Conservation (phyloP, 2,113 vertebrate species). For the Callaeas wilsoni region DNA sequence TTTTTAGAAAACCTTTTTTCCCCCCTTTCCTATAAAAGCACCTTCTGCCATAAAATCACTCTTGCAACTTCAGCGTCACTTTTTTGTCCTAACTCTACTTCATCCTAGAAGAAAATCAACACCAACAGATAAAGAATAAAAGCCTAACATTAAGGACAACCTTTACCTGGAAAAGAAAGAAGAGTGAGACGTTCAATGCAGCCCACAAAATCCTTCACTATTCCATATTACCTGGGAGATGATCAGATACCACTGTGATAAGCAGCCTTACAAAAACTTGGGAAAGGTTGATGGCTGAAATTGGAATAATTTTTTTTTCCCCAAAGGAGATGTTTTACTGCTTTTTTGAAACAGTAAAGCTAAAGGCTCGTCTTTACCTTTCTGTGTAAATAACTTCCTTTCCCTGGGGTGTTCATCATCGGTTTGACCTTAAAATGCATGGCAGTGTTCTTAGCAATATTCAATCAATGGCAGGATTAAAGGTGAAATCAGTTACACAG, state of each 20-base stretch:
- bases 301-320: not conserved
- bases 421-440: conserved; percentile 64
- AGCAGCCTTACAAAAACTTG: conserved; percentile 16
- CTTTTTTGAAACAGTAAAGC: conserved; percentile 8
- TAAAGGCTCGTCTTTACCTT: conserved; percentile 27
- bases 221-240: not conserved
- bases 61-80: not conserved
- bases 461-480: conserved; percentile 74
- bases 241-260: conserved; percentile 2
- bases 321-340: conserved; percentile 26
- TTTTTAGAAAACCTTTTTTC: not conserved
- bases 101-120: not conserved
- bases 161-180: not conserved
- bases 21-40: not conserved
- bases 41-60: not conserved
- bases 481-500: conserved; percentile 75
- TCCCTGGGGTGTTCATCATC: conserved; percentile 62
- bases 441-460: conserved; percentile 67
- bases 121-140: not conserved
- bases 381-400: conserved; percentile 63
- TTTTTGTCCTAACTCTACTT: not conserved
- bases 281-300: conserved; percentile 22
- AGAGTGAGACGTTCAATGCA: not conserved
- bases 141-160: not conserved
- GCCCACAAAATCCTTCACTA: not conserved